These are phyloP conservation scores for Camponotus fellah DNA, from an alignment of 2,888 invertebrate species.

Conservation along the genomic window DNA sequence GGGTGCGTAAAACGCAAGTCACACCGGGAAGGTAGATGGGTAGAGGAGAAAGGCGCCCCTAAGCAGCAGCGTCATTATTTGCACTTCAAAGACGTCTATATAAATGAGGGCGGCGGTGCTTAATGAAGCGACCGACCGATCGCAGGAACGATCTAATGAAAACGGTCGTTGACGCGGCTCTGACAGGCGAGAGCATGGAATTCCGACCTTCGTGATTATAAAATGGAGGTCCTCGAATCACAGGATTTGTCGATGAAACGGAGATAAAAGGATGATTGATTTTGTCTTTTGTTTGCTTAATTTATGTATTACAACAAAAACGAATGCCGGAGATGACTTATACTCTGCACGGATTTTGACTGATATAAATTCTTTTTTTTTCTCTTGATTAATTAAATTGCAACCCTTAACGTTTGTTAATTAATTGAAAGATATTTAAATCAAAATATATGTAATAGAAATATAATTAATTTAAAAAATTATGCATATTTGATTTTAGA, in stretches of 20 bases:
- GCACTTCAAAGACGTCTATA: constrained; percentile 76
- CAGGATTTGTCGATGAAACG: background rate
- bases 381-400: background rate
- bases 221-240: background rate
- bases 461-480: background rate
- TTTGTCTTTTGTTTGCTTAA: background rate
- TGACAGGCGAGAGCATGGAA: constrained; percentile 14
- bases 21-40: constrained; percentile 59
- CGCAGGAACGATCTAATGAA: constrained; percentile 40
- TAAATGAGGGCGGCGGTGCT: constrained; percentile 61
- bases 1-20: constrained; percentile 75
- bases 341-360: background rate
- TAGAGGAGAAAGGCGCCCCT: constrained; percentile 60
- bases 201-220: constrained; percentile 16
- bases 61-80: constrained; percentile 76
- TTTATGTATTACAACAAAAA: background rate
- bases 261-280: background rate
- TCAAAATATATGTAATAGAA: background rate
- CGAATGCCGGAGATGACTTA: background rate
- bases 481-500: background rate
- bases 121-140: constrained; percentile 51
- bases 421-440: background rate
- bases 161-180: constrained; percentile 32
- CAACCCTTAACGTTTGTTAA: background rate
- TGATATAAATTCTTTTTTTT: background rate